These are phyloP conservation scores for Charanyca ferruginea DNA, from an alignment of 2,888 invertebrate genomes.

Conservation along the genomic window DNA sequence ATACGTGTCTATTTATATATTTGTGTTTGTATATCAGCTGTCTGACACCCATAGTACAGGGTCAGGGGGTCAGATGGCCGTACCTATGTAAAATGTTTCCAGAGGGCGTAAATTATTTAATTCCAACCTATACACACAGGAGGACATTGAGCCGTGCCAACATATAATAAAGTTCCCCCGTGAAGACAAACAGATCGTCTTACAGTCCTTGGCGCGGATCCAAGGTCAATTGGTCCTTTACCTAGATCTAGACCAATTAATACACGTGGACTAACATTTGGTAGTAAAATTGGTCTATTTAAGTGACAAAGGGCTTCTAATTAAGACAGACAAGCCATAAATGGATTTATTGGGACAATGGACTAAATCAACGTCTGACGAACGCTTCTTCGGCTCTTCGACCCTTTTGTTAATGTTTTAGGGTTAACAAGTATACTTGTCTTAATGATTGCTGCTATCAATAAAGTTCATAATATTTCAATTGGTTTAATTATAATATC, in stretches of 20 bases:
- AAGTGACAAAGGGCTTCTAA: slow-evolving; percentile 43
- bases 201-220: slow-evolving; percentile 14
- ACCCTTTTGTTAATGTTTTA: slow-evolving; percentile 24
- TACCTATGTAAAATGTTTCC: too few relatives aligned
- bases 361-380: slow-evolving; percentile 27
- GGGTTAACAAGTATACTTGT: slow-evolving; percentile 19
- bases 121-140: neutral
- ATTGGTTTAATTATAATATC: neutral
- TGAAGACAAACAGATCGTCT: slow-evolving; percentile 13
- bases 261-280: slow-evolving; percentile 39
- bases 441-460: slow-evolving; percentile 8
- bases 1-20: too few relatives aligned
- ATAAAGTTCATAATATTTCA: neutral
- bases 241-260: slow-evolving; percentile 32
- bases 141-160: neutral
- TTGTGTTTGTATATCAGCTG: too few relatives aligned
- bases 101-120: neutral
- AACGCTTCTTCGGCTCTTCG: slow-evolving; percentile 13
- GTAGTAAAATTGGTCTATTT: slow-evolving; percentile 38
- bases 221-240: slow-evolving; percentile 15
- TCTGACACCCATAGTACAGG: too few relatives aligned
- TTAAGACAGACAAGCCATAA: slow-evolving; percentile 23
- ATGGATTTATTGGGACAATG: slow-evolving; percentile 33
- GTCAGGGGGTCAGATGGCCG: too few relatives aligned
- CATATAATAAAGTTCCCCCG: neutral